phyloP scores from a whole-genome alignment of 2,113 vertebrate species.

The Scortum barcoo region DNA sequence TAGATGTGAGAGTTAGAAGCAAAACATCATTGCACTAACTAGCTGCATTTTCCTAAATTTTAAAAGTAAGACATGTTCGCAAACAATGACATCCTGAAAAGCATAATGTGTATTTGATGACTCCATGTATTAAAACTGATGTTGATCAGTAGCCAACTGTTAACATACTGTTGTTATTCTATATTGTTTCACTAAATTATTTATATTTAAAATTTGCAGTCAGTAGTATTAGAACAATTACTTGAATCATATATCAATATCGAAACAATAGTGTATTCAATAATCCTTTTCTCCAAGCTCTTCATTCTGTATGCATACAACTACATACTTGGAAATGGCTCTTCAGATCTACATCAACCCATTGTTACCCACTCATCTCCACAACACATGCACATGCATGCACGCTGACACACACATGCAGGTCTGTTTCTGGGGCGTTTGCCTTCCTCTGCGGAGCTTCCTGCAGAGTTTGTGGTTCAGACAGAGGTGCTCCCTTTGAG shows the following conservation, averaged over 20 bases:
- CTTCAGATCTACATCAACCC: slow-evolving; percentile 47
- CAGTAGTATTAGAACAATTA: background rate
- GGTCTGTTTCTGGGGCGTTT: slow-evolving; percentile 69
- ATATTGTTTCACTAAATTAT: background rate
- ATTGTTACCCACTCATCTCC: slow-evolving; percentile 17
- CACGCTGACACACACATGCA: background rate
- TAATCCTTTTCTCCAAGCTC: slow-evolving; percentile 3
- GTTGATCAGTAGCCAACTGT: background rate
- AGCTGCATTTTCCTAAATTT: slow-evolving; percentile 1
- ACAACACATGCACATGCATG: background rate
- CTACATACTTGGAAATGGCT: slow-evolving; percentile 16
- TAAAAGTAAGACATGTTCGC: background rate
- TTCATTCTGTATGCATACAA: slow-evolving; percentile 32
- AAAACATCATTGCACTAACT: background rate
- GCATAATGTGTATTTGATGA: slow-evolving; percentile 11
- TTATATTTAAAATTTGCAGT: too few species aligned
- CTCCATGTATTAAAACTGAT: background rate
- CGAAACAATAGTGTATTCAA: slow-evolving; percentile 12
- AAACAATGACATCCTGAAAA: background rate
- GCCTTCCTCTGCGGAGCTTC: slow-evolving; percentile 62
- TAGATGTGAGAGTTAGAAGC: background rate
- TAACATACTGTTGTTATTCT: background rate
- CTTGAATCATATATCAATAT: background rate
- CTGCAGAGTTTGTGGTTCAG: slow-evolving; percentile 73
- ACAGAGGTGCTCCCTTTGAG: slow-evolving; percentile 67